Conservation (phyloP, 1,140 invertebrate species). For the Carcinoscorpius rotundicauda region DNA sequence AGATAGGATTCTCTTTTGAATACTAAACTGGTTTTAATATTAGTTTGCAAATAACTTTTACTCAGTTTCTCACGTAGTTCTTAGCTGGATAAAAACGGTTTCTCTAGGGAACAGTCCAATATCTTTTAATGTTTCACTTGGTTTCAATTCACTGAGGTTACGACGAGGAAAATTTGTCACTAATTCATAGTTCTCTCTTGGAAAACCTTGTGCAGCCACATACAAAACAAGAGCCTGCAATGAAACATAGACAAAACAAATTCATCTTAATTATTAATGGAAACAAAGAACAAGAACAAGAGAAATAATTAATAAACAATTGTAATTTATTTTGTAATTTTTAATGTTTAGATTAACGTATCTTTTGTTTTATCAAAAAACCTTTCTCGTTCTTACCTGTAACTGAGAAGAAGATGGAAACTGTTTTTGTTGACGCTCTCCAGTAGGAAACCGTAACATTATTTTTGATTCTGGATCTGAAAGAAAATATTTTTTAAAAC, state of each 20-base stretch:
- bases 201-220: constrained; percentile 33
- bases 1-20: too few relatives aligned
- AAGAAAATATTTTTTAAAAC: too few relatives aligned
- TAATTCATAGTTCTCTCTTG: constrained; percentile 35
- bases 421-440: constrained; percentile 31
- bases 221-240: constrained; percentile 35
- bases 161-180: constrained; percentile 39
- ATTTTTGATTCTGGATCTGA: constrained; percentile 31
- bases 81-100: constrained; percentile 37
- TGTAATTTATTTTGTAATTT: too few relatives aligned
- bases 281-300: too few relatives aligned
- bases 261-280: too few relatives aligned
- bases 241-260: too few relatives aligned
- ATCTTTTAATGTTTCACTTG: constrained; percentile 33
- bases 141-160: constrained; percentile 32
- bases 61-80: constrained; percentile 6
- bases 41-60: too few relatives aligned
- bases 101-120: constrained; percentile 36
- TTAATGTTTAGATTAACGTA: too few relatives aligned
- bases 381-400: constrained; percentile 25
- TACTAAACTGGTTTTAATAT: too few relatives aligned
- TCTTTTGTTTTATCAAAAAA: too few relatives aligned
- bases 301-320: too few relatives aligned
- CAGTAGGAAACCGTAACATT: constrained; percentile 36
- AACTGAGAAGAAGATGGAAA: constrained; percentile 36